Base-by-base conservation (phyloP, 2,113 vertebrate genomes). In the Pao palembangensis region DNA sequence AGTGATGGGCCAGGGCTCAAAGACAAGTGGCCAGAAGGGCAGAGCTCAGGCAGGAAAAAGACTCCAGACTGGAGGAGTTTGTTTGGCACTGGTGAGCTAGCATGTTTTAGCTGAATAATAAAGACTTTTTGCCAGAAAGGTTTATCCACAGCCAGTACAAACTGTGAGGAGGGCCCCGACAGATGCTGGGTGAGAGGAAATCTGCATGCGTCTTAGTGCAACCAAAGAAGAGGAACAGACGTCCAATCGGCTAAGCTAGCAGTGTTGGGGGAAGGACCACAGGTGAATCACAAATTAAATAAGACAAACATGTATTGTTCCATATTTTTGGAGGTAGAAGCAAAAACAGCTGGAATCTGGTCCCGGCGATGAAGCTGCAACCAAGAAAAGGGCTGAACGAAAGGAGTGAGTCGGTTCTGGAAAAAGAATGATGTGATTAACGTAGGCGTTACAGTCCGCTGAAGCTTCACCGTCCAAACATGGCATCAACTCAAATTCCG, bases 311-410 rank as follows among this genome's bases (percentile, higher is more conserved):
- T 16, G n/a, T 47, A 17, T 47, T 47, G 16, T 47, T 47, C 82
- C 79, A 84, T 87, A 91, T 89, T 90, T 47, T 89, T 85, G 66
- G 53, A 71, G 25, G 53, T 8, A 49, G 46, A 55, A 71, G 76
- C 25, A 44, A 50, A 69, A 15, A 64, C 64, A 69, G 64, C 43
- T 44, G 42, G 55, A 44, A 59, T 58, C 28, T 67, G 61, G 52
- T 68, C 64, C 46, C 18, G 25, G 14, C n/a, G 78, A 75, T 13
- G 28, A 75, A 52, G 61, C 67, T 74, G 72, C 67, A 71, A 52
- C 60, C 51, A 41, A 61, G 70, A 51, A 73, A 56, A 59, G 72
- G 4, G 16, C 19, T 66, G 59, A 69, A 63, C 1, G 49, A 64
- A 62, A 51, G 63, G 28, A 42, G 55, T 50, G 48, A 84, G 69